Base-by-base conservation (phyloP, 2,113 vertebrate species). In the Cromileptes altivelis region DNA sequence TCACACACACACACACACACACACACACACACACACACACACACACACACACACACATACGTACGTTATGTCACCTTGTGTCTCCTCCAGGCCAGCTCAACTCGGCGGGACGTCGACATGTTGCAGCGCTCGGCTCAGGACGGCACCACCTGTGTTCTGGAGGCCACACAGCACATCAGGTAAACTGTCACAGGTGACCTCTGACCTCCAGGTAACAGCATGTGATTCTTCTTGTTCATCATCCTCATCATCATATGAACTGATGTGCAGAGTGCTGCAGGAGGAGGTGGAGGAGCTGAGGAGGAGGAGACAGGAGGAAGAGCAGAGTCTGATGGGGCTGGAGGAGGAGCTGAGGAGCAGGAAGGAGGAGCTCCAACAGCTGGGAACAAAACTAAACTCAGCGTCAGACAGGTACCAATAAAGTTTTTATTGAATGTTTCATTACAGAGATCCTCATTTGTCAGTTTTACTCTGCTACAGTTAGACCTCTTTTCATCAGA, bases 141-240 rank as follows among this genome's bases (percentile, higher is more conserved):
- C 70, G 93, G 85, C n/a, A 94, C 96, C 60, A 9, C 88, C 68
- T 94, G 94, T 76, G 89, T 97, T 19, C 92, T 95, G 85, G 95
- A 94, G 82, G 95, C 95, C 15, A 90, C 95, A 65, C 94, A 96
- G 86, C 95, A 96, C 17, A 88, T 97, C 81, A 96, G 97, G 97
- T 98, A 53, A 77, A 57, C 27, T 1, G 15, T 3, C 10, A 17
- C 18, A 37, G 33, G 4, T 53, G 89, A 64, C 55, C 75, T 71
- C 27, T 27, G 62, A 50, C 60, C 27, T 58, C 55, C 19, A 64
- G 40, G 9, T 15, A 1, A 12, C 19, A 53, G 3, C 25, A 55
- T 58, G 1, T 10, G 10, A 6, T 15, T 57, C 4, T 21, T 53
- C 56, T 6, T 42, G 50, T 3, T 62, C 58, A 10, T 70, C 45